Conservation (phyloP, 2,888 invertebrate species). For the Crossocerus cetratus region DNA sequence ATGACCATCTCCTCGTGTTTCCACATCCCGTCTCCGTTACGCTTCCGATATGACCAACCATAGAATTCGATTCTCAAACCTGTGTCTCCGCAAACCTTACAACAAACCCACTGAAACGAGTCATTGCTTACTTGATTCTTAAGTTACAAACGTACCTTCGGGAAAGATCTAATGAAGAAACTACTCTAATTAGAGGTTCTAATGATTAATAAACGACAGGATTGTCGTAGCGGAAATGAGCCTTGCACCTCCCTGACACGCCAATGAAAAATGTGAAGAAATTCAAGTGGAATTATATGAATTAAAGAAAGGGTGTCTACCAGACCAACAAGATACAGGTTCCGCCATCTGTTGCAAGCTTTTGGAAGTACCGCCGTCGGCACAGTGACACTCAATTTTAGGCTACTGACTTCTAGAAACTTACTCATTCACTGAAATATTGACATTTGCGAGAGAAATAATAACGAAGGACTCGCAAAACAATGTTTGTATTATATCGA, state of each 20-base stretch:
- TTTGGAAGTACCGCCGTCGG: conserved; percentile 45
- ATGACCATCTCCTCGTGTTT: conserved; percentile 55
- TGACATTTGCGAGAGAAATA: no score
- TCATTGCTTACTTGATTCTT: not conserved
- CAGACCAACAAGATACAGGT: conserved; percentile 43
- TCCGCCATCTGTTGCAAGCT: conserved; percentile 61
- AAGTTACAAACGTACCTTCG: not conserved
- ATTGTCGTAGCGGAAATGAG: no score
- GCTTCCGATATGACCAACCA: conserved; percentile 24
- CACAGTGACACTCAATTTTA: conserved; percentile 51
- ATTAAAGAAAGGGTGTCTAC: conserved; percentile 21
- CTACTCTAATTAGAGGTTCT: no score
- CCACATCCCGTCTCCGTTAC: conserved; percentile 43
- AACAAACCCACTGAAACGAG: not conserved
- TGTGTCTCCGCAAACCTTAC: not conserved
- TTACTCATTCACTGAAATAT: no score
- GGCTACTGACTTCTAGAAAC: not conserved
- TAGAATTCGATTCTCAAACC: conserved; percentile 39
- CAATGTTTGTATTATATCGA: no score
- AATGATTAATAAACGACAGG: no score
- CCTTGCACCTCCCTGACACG: no score
- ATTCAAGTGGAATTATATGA: not conserved
- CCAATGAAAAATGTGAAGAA: no score
- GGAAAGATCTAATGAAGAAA: no score
- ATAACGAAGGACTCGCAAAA: no score